Percentiles rank a stretch among this genome's conserved stretches.
Conservation (phyloP, 2,113 vertebrate species). For the Benthochromis sp. region DNA sequence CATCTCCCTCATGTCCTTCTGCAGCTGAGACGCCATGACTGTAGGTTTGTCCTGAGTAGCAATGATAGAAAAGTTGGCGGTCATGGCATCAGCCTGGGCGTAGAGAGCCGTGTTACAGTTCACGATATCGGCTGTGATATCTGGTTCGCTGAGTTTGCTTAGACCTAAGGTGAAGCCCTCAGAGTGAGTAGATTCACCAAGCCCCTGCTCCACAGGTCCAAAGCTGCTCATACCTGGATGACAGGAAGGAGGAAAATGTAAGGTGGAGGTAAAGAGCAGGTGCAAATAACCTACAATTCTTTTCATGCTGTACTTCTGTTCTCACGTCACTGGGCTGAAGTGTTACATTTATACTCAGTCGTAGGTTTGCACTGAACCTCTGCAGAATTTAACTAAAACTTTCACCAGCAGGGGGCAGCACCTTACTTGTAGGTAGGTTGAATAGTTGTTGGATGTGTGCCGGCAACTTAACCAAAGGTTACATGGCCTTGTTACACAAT, state of each 20-base stretch:
- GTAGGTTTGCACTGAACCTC: neutral
- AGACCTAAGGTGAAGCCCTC: constrained; percentile 56
- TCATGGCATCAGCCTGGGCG: neutral
- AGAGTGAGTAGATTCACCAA: constrained; percentile 13
- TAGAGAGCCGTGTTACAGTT: constrained; percentile 59
- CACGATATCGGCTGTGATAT: constrained; percentile 49
- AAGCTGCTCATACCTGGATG: constrained; percentile 13
- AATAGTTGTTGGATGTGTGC: neutral
- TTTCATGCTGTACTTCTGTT: neutral
- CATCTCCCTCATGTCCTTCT: neutral
- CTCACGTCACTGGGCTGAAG: neutral
- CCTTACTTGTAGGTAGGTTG: neutral
- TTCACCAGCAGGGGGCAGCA: neutral
- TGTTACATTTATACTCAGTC: neutral
- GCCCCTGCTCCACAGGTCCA: neutral
- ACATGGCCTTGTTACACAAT: neutral
- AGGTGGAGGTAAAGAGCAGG: neutral
- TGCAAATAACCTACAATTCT: neutral
- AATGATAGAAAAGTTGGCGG: neutral
- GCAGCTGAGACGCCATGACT: constrained; percentile 6
- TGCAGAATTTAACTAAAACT: neutral
- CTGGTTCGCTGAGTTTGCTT: constrained; percentile 34
- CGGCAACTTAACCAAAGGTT: neutral
- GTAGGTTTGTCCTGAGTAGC: constrained; percentile 33
- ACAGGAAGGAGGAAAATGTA: neutral